Base-by-base conservation (phyloP, 2,888 invertebrate genomes). In the Dicyrtomina minuta region DNA sequence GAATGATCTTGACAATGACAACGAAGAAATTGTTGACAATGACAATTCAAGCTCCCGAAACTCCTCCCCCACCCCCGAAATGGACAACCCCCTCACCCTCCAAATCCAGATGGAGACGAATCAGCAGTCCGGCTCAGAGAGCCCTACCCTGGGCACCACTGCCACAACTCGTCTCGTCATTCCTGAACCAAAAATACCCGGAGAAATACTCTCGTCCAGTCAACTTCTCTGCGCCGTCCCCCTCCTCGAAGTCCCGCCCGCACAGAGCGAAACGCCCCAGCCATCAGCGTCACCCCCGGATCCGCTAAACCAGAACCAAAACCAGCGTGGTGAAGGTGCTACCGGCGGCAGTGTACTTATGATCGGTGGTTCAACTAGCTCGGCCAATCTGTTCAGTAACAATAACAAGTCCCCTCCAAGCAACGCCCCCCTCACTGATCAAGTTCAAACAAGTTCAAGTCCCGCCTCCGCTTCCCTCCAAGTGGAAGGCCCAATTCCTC, bases 11-110 rank as follows among this genome's bases (percentile, higher is more conserved):
- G 74, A 73, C 62, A 72, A 74, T 61, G 76, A 77, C 69, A 75
- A 74, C 66, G 73, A 77, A 70, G 72, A 77, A 68, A 77, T 75
- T 59, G 68, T 68, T 64, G 74, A 74, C 70, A 73, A 70, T 64
- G 78, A 78, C 60, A 77, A 77, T 68, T 75, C 75, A n/a, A 79
- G 79, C 69, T 78, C 79, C 24, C 62, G 78, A 44, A 75, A 79
- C 24, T 77, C 79, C 10, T 78, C 79, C 10, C 79, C 79, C 10
- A 69, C 73, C 39, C 73, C 75, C 26, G 77, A 75, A 41, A 53
- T 64, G 46, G 75, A 75, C n/a, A n/a, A 26, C 70, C 74, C 3
- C 70, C 70, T 59, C 56, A 55, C n/a, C 69, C 71, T n/a, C 41
- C n/a, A n/a, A n/a, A n/a, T n/a, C n/a, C n/a, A n/a, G n/a, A n/a